phyloP scores from a whole-genome alignment of 2,113 vertebrate genomes.

The Origma solitaria region DNA sequence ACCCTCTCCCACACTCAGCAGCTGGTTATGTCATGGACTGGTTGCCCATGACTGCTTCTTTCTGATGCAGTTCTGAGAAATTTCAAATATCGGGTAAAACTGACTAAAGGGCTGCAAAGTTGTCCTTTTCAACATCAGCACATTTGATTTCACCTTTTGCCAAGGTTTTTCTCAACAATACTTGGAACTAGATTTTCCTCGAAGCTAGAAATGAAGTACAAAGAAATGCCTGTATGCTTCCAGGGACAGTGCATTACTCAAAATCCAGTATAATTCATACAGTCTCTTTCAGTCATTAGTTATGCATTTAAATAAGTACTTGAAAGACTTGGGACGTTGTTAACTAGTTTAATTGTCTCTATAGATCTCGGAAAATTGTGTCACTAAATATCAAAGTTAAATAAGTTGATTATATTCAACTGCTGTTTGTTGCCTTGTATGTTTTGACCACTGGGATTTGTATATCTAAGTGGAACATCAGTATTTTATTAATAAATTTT shows the following conservation, averaged over 20 bases:
- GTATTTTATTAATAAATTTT: conserved; percentile 14
- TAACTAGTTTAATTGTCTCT: not conserved
- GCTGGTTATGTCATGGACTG: not conserved
- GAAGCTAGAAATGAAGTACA: not conserved
- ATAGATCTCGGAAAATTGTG: not conserved
- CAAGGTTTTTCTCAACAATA: not conserved
- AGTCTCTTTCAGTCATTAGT: not conserved
- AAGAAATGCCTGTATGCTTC: not conserved
- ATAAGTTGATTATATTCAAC: not conserved
- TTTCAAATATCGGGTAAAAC: not conserved
- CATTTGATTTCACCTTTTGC: not conserved
- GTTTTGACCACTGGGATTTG: not conserved
- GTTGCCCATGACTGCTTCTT: not conserved
- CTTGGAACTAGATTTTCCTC: not conserved
- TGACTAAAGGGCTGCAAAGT: not conserved
- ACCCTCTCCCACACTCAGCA: not conserved
- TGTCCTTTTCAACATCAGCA: not conserved
- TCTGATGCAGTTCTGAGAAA: not conserved
- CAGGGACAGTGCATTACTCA: not conserved
- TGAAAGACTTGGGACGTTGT: not conserved
- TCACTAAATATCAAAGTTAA: not conserved
- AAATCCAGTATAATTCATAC: not conserved
- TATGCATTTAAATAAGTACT: conserved; percentile 2
- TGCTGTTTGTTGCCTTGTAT: not conserved
- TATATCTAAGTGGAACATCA: not conserved